Evolutionary conservation across 2,888 invertebrate genomes (phyloP), one percentile per base, ranked within the genome.

Genomic region (Podotricha telesiphe): DNA sequence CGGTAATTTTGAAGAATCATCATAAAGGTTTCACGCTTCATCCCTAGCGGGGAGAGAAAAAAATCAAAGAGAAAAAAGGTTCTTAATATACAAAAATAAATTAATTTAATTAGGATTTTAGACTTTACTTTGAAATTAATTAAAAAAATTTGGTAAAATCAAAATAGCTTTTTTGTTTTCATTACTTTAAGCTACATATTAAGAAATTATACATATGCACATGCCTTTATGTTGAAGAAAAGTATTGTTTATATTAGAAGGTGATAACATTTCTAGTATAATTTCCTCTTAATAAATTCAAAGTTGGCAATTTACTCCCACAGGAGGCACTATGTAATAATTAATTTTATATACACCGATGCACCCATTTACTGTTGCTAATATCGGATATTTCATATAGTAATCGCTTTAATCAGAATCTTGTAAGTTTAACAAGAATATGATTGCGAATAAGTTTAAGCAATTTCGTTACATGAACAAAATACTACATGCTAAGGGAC

Each of bases 251-350:
- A 56, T 15, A 40, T 40, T 19, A 6, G 6, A 40, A 11, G 17
- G 6, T 50, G 48, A 62, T 50, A 62, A 34, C 48, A 48, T 62
- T 64, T 71, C 68, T 69, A 68, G 55, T 70, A 71, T 11, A 50
- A 22, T 65, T 51, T 34, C 19, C 10, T 50, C 37, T 50, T 19
- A 62, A 37, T 48, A 55, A 37, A 55, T 34, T 58, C 42, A 56
- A 22, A 55, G 62, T 70, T 68, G 17, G 71, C 73, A 73, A 74
- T 76, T 75, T 76, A 72, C 72, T 77, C 74, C 72, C 69, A 74
- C 69, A 74, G 73, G 74, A 71, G 70, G 71, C 65, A 71, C 65
- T 69, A 65, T 64, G 20, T 40, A 64, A 65, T 73, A 75, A 74
- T 75, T 74, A 76, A 77, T 75, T 71, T 70, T 70, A 69, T 74